These are phyloP conservation scores for Hemibagrus wyckioides DNA, from an alignment of 2,113 vertebrate species.

Conservation along the genomic window DNA sequence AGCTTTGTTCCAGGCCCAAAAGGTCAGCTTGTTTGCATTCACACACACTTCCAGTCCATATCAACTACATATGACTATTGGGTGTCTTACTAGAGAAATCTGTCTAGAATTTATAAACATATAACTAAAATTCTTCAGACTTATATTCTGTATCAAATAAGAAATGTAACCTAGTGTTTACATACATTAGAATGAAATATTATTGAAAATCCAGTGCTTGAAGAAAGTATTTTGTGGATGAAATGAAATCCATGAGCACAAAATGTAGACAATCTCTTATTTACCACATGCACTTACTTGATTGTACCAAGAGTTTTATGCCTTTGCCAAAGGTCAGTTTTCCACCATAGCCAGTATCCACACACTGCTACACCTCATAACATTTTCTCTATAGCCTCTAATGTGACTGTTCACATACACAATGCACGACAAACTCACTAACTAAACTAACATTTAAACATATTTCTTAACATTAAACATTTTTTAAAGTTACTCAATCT, in stretches of 20 bases:
- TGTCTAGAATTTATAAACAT: not conserved
- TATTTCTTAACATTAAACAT: too few relatives aligned
- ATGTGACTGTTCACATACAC: too few relatives aligned
- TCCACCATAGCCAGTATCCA: not conserved
- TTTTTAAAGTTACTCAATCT: too few relatives aligned
- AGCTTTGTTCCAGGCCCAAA: slow-evolving; percentile 46
- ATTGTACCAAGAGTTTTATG: slow-evolving; percentile 34
- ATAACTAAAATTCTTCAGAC: not conserved
- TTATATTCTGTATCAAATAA: not conserved
- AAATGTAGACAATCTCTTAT: not conserved
- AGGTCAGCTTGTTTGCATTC: slow-evolving; percentile 42
- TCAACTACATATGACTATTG: slow-evolving; percentile 14
- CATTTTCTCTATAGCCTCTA: not conserved
- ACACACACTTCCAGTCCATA: slow-evolving; percentile 31
- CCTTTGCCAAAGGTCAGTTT: slow-evolving; percentile 35
- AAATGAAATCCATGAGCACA: not conserved
- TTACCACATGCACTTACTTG: slow-evolving; percentile 33
- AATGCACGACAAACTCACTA: too few relatives aligned
- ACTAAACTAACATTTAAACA: too few relatives aligned
- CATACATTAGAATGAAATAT: not conserved
- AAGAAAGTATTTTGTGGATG: not conserved
- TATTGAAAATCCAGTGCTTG: not conserved
- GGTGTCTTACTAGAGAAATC: not conserved
- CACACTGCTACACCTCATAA: not conserved
- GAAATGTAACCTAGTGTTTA: not conserved